Conservation (phyloP, 2,113 vertebrate species). For the Xiphorhynchus elegans region DNA sequence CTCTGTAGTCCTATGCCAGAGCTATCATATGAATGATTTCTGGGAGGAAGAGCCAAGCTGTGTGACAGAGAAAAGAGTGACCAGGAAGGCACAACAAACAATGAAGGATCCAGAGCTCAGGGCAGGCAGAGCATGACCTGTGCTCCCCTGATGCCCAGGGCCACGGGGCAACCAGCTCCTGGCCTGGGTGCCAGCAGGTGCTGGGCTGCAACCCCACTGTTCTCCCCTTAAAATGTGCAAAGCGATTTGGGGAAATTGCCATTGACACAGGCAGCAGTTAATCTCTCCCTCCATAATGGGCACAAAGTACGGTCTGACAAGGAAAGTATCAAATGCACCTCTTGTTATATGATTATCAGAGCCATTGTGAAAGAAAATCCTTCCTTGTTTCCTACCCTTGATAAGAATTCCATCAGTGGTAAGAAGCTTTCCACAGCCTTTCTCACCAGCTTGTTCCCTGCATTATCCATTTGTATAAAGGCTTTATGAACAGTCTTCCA, state of each 20-base stretch:
- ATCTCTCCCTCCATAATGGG: background rate
- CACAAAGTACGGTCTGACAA: background rate
- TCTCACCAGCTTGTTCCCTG: background rate
- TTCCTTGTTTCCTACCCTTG: background rate
- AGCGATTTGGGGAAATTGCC: background rate
- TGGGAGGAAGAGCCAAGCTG: rapidly evolving
- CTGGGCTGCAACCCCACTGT: background rate
- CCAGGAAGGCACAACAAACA: background rate
- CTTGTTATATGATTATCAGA: rapidly evolving
- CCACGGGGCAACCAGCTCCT: background rate
- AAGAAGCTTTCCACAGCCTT: background rate
- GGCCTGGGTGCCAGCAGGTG: rapidly evolving
- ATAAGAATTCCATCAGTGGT: background rate
- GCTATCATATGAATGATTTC: background rate
- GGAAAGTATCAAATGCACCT: background rate
- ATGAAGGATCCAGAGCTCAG: background rate
- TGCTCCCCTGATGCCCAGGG: background rate
- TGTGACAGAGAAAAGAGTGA: background rate
- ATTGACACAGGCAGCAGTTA: background rate
- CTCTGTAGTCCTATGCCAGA: rapidly evolving
- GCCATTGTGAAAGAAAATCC: background rate
- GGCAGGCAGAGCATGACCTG: rapidly evolving
- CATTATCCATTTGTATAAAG: background rate
- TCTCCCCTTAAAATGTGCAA: background rate
- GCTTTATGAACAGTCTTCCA: background rate